Evolutionary conservation across 2,113 vertebrate species (phyloP).

Genomic region (Microcebus murinus): DNA sequence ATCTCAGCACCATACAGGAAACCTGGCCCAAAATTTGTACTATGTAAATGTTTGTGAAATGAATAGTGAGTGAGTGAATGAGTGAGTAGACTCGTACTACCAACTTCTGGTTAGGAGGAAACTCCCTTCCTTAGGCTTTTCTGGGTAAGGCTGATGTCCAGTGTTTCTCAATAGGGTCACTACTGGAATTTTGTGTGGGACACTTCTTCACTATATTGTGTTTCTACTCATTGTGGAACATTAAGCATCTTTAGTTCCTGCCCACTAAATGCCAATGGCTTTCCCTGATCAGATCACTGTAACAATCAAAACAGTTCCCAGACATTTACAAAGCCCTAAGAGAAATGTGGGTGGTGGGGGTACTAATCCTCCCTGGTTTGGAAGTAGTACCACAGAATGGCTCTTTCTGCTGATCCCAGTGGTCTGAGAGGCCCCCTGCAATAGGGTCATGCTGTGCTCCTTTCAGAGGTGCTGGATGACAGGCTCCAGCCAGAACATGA

Average conservation of each 20-base stretch:
- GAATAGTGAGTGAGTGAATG: not conserved
- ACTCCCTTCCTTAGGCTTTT: not conserved
- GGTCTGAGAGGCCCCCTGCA: not conserved
- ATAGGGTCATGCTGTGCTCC: not conserved
- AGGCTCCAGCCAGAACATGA: not conserved
- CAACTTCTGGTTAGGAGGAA: not conserved
- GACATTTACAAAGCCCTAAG: conserved; percentile 8
- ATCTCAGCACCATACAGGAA: not conserved
- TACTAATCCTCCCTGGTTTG: not conserved
- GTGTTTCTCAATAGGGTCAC: not conserved
- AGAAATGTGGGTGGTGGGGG: not conserved
- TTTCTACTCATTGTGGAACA: not conserved
- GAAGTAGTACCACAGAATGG: not conserved
- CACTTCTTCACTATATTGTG: not conserved
- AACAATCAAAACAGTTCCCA: conserved; percentile 9
- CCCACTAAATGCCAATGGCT: conserved; percentile 21
- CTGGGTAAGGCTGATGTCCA: not conserved
- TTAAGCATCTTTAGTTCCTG: not conserved
- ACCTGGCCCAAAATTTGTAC: not conserved
- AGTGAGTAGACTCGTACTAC: not conserved
- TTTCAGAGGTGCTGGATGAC: not conserved
- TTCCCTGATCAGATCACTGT: not conserved
- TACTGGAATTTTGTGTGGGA: conserved; percentile 8
- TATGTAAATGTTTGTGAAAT: conserved; percentile 34
- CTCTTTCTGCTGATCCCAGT: not conserved